These are phyloP conservation scores for Glomeris maerens DNA, from an alignment of 1,140 invertebrate species.

Conservation along the genomic window DNA sequence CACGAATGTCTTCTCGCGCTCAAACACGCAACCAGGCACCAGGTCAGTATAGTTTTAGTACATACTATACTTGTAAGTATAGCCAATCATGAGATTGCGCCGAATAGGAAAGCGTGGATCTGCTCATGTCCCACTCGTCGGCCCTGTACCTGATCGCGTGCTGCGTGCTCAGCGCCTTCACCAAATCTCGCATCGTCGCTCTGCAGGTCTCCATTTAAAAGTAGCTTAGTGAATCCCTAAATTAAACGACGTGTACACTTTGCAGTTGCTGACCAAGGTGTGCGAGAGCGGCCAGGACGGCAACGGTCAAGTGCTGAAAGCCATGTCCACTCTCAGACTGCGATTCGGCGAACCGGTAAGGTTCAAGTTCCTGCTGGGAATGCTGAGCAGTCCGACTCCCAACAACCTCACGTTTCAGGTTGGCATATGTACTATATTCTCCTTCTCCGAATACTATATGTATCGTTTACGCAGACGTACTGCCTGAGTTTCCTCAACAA, in stretches of 20 bases:
- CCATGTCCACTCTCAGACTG: constrained; percentile 69
- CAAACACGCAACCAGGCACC: constrained; percentile 32
- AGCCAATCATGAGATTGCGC: no score
- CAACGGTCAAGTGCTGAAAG: constrained; percentile 70
- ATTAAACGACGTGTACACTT: no score
- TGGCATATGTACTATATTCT: neutral
- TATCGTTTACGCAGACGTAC: constrained; percentile 45
- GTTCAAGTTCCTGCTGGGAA: constrained; percentile 76
- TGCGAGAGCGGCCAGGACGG: constrained; percentile 33
- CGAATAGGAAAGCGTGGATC: constrained; percentile 17
- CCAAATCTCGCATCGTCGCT: constrained; percentile 63
- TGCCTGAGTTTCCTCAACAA: constrained; percentile 73
- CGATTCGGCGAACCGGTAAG: constrained; percentile 80
- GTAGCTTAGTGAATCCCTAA: neutral
- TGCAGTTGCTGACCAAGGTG: constrained; percentile 29
- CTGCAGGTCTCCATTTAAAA: constrained; percentile 46
- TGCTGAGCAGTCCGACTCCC: constrained; percentile 55
- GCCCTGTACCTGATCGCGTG: constrained; percentile 73
- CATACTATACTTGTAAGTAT: no score
- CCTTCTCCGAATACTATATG: neutral
- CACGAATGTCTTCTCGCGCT: constrained; percentile 77
- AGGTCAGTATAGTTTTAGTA: constrained; percentile 22
- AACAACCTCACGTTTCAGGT: constrained; percentile 33
- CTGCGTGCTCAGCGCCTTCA: constrained; percentile 71
- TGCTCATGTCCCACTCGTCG: constrained; percentile 48